These are phyloP conservation scores for Oscheius onirici DNA, from an alignment of 2,888 invertebrate genomes.

Conservation along the genomic window DNA sequence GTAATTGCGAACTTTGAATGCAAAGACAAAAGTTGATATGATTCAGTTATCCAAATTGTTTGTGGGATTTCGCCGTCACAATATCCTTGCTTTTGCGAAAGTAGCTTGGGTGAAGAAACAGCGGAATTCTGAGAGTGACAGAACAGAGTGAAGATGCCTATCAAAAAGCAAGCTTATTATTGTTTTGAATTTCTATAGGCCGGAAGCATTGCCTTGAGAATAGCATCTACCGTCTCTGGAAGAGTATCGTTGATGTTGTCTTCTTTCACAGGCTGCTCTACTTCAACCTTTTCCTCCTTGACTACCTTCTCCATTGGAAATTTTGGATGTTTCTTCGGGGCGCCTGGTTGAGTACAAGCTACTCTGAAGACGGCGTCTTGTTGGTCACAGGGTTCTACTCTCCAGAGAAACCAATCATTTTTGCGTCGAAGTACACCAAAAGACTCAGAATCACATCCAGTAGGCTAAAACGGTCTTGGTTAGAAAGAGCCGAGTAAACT, in stretches of 20 bases:
- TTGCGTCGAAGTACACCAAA: conserved; percentile 21
- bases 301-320: conserved; percentile 23
- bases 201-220: conserved; percentile 31
- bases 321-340: conserved; percentile 16
- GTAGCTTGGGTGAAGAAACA: too few species aligned
- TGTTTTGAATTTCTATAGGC: conserved; percentile 20
- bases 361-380: conserved; percentile 27
- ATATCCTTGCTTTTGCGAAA: too few species aligned
- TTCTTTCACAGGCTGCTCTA: background rate
- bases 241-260: conserved; percentile 6
- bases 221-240: conserved; percentile 16
- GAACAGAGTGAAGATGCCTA: too few species aligned
- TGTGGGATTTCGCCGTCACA: too few species aligned
- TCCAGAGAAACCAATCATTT: conserved; percentile 35
- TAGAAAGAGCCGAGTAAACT: background rate
- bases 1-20: too few species aligned
- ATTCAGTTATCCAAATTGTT: too few species aligned
- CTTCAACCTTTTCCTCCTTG: background rate
- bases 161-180: background rate
- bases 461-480: background rate
- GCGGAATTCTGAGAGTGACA: too few species aligned
- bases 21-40: too few species aligned
- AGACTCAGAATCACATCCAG: conserved; percentile 21
- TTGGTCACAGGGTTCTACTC: conserved; percentile 30
- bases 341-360: conserved; percentile 19